Evolutionary conservation across 30 jellyfish, hydroid and myxozoan species (phyloP).

Genomic region (Phacellophora camtschatica): DNA sequence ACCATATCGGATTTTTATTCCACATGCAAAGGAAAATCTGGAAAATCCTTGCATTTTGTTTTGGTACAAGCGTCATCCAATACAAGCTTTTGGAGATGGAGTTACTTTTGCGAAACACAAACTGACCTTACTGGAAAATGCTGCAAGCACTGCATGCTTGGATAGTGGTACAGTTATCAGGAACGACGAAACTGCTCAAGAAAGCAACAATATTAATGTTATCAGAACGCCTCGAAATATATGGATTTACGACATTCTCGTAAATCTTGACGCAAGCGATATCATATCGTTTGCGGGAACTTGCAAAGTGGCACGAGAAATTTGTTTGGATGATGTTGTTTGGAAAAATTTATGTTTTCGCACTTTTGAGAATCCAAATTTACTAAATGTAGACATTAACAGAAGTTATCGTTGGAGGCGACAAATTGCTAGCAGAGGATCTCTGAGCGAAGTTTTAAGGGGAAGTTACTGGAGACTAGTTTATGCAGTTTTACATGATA

Average conservation of each 20-base stretch:
- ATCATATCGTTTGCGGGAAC: slow-evolving; percentile 28
- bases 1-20: slow-evolving; percentile 29
- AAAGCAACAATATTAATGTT: not conserved
- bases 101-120: slow-evolving; percentile 65
- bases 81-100: slow-evolving; percentile 36
- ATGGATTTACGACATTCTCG: slow-evolving; percentile 15
- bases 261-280: slow-evolving; percentile 1
- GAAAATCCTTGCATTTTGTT: slow-evolving; percentile 37
- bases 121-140: slow-evolving; percentile 27
- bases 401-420: not conserved
- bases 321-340: slow-evolving; percentile 33
- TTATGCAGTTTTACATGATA: slow-evolving; percentile 8
- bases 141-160: not conserved
- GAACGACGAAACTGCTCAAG: not conserved
- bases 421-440: not conserved
- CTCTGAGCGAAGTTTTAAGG: not conserved
- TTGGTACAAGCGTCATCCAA: slow-evolving; percentile 59
- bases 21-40: slow-evolving; percentile 29
- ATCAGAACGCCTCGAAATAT: slow-evolving; percentile 1
- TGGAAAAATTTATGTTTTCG: slow-evolving; percentile 50
- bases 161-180: not conserved
- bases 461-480: slow-evolving; percentile 47
- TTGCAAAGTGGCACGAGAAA: slow-evolving; percentile 26
- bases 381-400: slow-evolving; percentile 11
- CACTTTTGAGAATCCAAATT: slow-evolving; percentile 36